These are phyloP conservation scores for Temnothorax ravouxi DNA, from an alignment of 2,888 invertebrate genomes.

Conservation along the genomic window DNA sequence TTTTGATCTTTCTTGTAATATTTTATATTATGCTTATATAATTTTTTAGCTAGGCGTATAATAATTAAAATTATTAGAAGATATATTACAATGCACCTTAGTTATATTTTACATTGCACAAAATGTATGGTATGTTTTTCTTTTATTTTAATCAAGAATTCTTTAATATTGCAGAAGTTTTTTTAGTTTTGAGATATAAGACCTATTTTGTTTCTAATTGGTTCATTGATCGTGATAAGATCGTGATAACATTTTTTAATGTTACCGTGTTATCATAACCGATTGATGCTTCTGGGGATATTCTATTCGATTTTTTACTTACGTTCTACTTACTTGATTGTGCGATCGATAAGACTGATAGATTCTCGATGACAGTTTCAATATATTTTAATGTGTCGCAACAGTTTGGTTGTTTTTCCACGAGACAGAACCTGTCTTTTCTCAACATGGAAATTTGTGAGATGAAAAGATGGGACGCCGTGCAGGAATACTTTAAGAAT, in stretches of 20 bases:
- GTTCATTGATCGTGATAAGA: not conserved
- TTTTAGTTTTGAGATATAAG: not conserved
- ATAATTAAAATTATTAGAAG: not conserved
- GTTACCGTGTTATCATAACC: not conserved
- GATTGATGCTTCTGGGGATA: constrained; percentile 15
- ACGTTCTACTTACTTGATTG: constrained; percentile 54
- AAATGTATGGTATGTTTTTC: not conserved
- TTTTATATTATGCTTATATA: not conserved
- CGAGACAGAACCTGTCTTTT: not conserved
- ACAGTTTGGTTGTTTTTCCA: constrained; percentile 1
- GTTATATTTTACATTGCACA: not conserved
- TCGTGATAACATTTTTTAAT: not conserved
- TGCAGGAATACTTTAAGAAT: constrained; percentile 80
- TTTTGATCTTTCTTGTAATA: not conserved
- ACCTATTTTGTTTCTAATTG: constrained; percentile 16
- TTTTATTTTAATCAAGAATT: not conserved
- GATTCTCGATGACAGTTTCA: constrained; percentile 51
- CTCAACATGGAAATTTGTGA: constrained; percentile 77
- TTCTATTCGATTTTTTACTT: constrained; percentile 43
- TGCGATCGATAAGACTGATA: constrained; percentile 70
- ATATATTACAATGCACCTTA: not conserved
- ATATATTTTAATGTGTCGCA: constrained; percentile 40
- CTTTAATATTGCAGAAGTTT: not conserved
- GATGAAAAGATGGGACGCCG: constrained; percentile 77
- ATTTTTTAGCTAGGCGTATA: not conserved